A percentile compares a stretch with the other conserved stretches of the same genome.
phyloP scores from a whole-genome alignment of 2,888 invertebrate genomes.

The Teinopalpus imperialis region DNA sequence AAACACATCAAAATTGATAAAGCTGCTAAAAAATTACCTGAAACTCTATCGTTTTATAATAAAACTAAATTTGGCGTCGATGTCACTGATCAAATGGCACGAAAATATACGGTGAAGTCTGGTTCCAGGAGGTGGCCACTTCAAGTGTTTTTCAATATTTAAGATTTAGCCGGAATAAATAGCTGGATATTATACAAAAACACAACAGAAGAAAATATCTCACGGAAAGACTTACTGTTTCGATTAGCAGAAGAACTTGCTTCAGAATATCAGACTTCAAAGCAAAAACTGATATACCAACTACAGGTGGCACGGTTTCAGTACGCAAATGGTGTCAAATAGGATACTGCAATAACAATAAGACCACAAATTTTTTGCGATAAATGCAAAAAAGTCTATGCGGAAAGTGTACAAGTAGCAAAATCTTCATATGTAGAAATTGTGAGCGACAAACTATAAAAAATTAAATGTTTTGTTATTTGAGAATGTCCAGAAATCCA shows the following conservation, averaged over 20 bases:
- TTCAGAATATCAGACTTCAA: too few relatives aligned
- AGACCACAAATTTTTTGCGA: too few relatives aligned
- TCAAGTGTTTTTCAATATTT: too few relatives aligned
- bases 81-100: constrained; percentile 6
- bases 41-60: neutral
- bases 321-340: too few relatives aligned
- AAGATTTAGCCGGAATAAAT: constrained; percentile 2
- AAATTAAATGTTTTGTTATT: constrained; percentile 1
- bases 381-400: too few relatives aligned
- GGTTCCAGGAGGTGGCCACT: neutral
- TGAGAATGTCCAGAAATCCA: constrained; percentile 2
- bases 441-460: constrained; percentile 1
- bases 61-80: neutral
- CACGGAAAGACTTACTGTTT: neutral
- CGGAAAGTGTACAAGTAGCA: too few relatives aligned
- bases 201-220: neutral
- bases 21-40: neutral
- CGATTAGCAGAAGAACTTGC: neutral
- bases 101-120: neutral
- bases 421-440: too few relatives aligned
- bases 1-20: constrained; percentile 1
- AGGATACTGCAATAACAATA: too few relatives aligned
- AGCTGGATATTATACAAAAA: neutral
- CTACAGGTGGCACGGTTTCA: too few relatives aligned
- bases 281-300: too few relatives aligned